Conservation (phyloP, 2,797 vertebrate species). For the Podarcis lilfordi region DNA sequence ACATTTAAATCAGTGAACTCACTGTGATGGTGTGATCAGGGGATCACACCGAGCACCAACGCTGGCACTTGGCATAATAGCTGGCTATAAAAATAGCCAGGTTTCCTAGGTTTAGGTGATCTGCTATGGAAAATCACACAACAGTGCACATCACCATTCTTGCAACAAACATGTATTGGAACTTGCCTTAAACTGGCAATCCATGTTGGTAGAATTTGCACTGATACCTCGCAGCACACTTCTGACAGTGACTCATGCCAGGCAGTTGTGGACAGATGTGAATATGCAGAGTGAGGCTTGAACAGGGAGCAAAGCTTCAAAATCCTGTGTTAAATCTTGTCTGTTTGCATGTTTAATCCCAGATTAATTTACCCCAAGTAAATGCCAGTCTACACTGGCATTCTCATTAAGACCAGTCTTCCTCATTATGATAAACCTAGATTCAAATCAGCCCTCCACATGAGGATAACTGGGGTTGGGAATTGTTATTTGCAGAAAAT, state of each 20-base stretch:
- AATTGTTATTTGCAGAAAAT: background rate
- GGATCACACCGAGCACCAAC: too few species aligned
- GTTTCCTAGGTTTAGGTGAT: too few species aligned
- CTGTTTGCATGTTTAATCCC: background rate
- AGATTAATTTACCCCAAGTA: slow-evolving; percentile 12
- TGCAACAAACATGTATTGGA: background rate
- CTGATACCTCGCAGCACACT: background rate
- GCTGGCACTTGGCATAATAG: too few species aligned
- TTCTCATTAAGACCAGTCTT: background rate
- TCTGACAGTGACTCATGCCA: too few species aligned
- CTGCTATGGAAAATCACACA: too few species aligned
- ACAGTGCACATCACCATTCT: too few species aligned
- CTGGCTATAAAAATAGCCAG: too few species aligned
- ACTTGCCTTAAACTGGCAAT: background rate
- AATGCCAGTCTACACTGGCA: background rate
- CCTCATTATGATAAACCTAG: slow-evolving; percentile 6
- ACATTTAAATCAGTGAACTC: background rate
- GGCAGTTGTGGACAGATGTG: background rate
- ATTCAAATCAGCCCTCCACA: background rate
- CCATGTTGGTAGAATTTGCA: background rate
- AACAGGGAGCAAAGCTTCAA: background rate
- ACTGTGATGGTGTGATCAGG: too few species aligned
- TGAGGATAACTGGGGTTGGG: background rate
- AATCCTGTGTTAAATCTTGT: background rate
- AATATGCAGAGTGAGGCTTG: background rate